Evolutionary conservation across 2,888 invertebrate genomes (phyloP).

Genomic region (Drosophila antonietae): DNA sequence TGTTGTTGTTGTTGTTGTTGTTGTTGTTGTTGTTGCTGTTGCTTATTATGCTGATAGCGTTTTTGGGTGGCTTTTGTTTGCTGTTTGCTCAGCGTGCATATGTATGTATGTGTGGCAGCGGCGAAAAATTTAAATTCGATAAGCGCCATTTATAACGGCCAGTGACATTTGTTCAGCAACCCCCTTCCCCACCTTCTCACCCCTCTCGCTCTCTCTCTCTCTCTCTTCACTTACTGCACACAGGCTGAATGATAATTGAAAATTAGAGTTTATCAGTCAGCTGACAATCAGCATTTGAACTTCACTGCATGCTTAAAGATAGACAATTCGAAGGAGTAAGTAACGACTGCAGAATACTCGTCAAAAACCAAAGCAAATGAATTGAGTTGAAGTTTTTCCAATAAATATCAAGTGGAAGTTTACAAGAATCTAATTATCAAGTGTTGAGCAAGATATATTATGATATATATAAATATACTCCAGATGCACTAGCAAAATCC

Average conservation of each 20-base stretch:
- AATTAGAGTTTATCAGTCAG: constrained; percentile 11
- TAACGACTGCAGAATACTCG: not conserved
- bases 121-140: constrained; percentile 75
- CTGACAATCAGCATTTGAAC: constrained; percentile 4
- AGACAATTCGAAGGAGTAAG: not conserved
- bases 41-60: constrained; percentile 76
- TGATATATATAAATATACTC: too few species aligned
- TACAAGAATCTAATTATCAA: too few species aligned
- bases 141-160: constrained; percentile 63
- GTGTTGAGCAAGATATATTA: too few species aligned
- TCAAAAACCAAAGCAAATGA: not conserved
- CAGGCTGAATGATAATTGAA: constrained; percentile 1
- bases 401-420: not conserved
- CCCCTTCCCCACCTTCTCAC: not conserved
- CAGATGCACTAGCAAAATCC: too few species aligned
- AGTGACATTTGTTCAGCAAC: constrained; percentile 61
- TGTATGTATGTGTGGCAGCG: constrained; percentile 17
- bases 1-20: constrained; percentile 50
- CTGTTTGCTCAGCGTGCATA: constrained; percentile 31
- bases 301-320: not conserved
- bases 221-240: not conserved
- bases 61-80: constrained; percentile 66
- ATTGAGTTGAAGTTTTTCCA: not conserved
- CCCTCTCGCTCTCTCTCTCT: too few species aligned
- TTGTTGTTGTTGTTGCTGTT: constrained; percentile 45